Base-by-base conservation (phyloP, 2,113 vertebrate species). In the Chaenocephalus aceratus region DNA sequence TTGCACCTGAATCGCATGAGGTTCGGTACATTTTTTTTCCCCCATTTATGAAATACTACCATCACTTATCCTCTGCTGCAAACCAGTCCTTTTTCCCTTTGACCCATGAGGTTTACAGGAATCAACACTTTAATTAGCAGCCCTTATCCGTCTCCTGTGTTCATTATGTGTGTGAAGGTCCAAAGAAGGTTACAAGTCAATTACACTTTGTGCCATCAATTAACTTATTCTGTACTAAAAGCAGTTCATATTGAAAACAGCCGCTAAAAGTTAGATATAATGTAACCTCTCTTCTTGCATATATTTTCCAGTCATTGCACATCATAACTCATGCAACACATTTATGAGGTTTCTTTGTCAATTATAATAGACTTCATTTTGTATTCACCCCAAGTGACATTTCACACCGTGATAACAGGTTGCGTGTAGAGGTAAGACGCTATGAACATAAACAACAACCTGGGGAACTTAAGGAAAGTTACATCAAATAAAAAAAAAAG, bases 141-240 rank as follows among this genome's bases (percentile, higher is more conserved):
- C 34, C 45, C 65, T 89, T 89, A 92, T 91, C 91, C 15, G 52
- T 60, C 69, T 52, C 49, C 18, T 46, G 56, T 77, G 82, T 87
- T 90, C 89, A 91, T 89, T 69, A 79, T 1, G 49, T 63, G n/a
- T n/a, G 16, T 23, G 78, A 73, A 56, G 71, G 46, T 46, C n/a
- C 71, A 18, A 78, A 66, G 72, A 76, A 87, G 88, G 85, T 88
- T 73, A 84, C 30, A 83, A 74, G 82, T 85, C 91, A 93, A 91
- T 93, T 89, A 89, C 45, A 66, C 30, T n/a, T 10, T 41, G 59
- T 72, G 57, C 79, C 62, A 18, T 30, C 16, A 18, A 61, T 79
- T 82, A 51, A 69, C 59, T 69, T 46, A 8, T 34, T 77, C 63
- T 60, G 65, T 21, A 23, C 46, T 48, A n/a, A 77, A 76, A 65